These are phyloP conservation scores for Tupaia tana DNA, from an alignment of 2,113 vertebrate species.

Conservation along the genomic window DNA sequence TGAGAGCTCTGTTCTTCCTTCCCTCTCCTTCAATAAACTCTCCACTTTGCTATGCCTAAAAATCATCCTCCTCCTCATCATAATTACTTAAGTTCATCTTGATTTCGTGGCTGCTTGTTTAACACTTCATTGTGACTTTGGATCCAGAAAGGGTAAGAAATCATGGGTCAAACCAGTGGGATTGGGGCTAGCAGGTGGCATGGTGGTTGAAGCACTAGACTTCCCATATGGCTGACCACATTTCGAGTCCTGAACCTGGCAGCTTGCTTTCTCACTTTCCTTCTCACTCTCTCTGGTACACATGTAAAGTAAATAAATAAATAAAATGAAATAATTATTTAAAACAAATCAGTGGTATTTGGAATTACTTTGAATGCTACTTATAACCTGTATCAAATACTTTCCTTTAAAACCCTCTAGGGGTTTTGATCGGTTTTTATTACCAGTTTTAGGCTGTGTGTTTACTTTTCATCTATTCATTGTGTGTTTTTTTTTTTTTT, in stretches of 20 bases:
- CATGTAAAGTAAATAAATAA: too few relatives aligned
- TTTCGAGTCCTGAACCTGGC: too few relatives aligned
- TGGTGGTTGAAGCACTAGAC: too few relatives aligned
- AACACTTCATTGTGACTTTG: not conserved
- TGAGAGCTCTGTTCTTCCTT: too few relatives aligned
- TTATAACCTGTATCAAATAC: not conserved
- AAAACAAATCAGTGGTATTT: not conserved
- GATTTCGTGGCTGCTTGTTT: not conserved
- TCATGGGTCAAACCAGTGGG: not conserved
- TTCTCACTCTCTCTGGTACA: too few relatives aligned
- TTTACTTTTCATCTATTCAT: not conserved
- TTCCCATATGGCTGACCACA: too few relatives aligned
- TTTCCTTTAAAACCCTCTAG: constrained; percentile 16
- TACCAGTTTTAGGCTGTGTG: not conserved
- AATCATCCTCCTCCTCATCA: not conserved
- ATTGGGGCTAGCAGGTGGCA: too few relatives aligned
- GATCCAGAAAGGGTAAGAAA: constrained; percentile 29
- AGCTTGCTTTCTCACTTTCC: too few relatives aligned
- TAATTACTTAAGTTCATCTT: not conserved
- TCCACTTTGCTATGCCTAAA: too few relatives aligned
- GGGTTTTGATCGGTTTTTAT: constrained; percentile 23
- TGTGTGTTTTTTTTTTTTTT: not conserved
- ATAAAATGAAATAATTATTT: too few relatives aligned
- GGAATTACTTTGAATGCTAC: not conserved
- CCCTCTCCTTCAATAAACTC: too few relatives aligned